These are phyloP conservation scores for Sinocyclocheilus grahami DNA, from an alignment of 2,113 vertebrate species.

Conservation along the genomic window DNA sequence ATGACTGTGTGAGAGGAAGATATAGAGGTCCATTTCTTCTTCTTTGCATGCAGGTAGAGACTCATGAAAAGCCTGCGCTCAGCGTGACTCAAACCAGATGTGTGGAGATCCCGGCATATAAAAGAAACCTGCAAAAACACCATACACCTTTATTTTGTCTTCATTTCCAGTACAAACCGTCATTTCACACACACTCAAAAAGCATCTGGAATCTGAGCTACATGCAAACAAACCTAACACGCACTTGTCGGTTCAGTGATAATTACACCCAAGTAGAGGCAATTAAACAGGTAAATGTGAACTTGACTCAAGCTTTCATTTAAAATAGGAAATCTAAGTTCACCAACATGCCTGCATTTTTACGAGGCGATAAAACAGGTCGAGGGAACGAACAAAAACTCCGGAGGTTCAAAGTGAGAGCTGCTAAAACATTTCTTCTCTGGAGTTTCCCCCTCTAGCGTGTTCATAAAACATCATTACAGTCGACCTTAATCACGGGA, in stretches of 20 bases:
- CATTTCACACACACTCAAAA: not conserved
- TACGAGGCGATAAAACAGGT: constrained; percentile 52
- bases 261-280: constrained; percentile 37
- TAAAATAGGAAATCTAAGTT: constrained; percentile 28
- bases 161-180: constrained; percentile 2
- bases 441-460: constrained; percentile 44
- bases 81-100: constrained; percentile 21
- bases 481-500: constrained; percentile 18
- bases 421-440: constrained; percentile 37
- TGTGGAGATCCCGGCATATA: not conserved
- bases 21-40: not conserved
- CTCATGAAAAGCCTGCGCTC: not conserved
- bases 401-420: constrained; percentile 23
- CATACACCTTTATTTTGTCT: not conserved
- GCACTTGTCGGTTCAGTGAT: constrained; percentile 22
- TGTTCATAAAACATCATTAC: constrained; percentile 48
- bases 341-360: constrained; percentile 39
- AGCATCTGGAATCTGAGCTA: not conserved
- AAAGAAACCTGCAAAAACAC: not conserved
- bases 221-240: constrained; percentile 3
- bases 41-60: constrained; percentile 27
- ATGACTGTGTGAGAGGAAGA: not conserved
- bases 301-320: constrained; percentile 8
- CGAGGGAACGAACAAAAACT: constrained; percentile 38
- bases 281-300: constrained; percentile 49